These are phyloP conservation scores for Tenodera sinensis DNA, from an alignment of 2,888 invertebrate species.

Conservation along the genomic window DNA sequence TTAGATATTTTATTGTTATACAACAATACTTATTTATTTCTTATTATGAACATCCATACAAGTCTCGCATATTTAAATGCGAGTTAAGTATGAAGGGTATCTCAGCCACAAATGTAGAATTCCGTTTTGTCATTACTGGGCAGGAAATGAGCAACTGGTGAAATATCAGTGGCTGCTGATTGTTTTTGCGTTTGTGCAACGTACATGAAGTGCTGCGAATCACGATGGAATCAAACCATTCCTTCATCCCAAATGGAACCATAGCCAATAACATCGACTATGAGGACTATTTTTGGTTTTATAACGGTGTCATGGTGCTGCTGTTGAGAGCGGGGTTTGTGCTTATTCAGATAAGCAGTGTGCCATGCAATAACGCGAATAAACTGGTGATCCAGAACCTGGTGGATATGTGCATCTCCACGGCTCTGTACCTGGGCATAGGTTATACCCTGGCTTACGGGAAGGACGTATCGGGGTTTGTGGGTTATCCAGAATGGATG, in stretches of 20 bases:
- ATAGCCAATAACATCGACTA: background rate
- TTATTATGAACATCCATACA: too few species aligned
- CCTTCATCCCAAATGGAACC: background rate
- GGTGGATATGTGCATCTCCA: constrained; percentile 40
- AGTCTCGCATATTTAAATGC: too few species aligned
- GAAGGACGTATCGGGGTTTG: constrained; percentile 35
- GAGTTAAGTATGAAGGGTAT: too few species aligned
- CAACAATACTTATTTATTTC: too few species aligned
- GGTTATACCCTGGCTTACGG: constrained; percentile 42
- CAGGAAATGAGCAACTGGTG: too few species aligned
- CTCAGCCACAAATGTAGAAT: too few species aligned
- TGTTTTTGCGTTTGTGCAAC: too few species aligned
- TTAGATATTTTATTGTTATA: too few species aligned
- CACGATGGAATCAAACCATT: background rate
- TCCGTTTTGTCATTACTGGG: too few species aligned
- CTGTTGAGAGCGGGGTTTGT: constrained; percentile 37
- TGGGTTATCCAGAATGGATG: constrained; percentile 39
- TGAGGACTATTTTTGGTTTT: background rate
- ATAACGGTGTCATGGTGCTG: background rate
- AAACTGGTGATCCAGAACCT: constrained; percentile 43
- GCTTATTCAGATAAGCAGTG: constrained; percentile 41
- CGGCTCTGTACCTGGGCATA: constrained; percentile 38
- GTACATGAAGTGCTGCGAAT: too few species aligned
- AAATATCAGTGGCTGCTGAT: too few species aligned
- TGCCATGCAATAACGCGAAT: constrained; percentile 43